Evolutionary conservation across 2,888 invertebrate genomes (phyloP).

Genomic region (Aquatica leii): DNA sequence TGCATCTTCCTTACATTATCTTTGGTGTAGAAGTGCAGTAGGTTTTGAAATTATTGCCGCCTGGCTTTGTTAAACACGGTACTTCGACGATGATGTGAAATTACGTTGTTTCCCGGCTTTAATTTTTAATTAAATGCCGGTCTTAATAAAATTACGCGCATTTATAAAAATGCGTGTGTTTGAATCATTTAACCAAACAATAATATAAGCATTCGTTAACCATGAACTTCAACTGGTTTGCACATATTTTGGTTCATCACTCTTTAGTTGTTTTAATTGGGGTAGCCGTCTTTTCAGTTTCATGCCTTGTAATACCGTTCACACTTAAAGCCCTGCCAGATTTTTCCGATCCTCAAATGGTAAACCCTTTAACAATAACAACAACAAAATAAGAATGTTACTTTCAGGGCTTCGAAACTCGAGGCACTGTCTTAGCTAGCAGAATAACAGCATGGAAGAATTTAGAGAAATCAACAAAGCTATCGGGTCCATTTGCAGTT

Average conservation of each 20-base stretch:
- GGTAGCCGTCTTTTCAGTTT: conserved; percentile 69
- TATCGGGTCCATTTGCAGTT: conserved; percentile 73
- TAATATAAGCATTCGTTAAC: conserved; percentile 1
- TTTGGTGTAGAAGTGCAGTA: not conserved
- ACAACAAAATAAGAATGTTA: not conserved
- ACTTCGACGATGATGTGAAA: too few relatives aligned
- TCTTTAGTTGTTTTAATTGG: conserved; percentile 71
- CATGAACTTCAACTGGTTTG: conserved; percentile 66
- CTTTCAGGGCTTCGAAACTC: conserved; percentile 85
- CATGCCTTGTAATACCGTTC: conserved; percentile 73
- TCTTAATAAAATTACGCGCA: too few relatives aligned
- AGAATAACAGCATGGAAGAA: conserved; percentile 87
- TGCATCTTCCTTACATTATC: too few relatives aligned
- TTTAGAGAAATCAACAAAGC: conserved; percentile 76
- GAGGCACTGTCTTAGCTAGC: conserved; percentile 85
- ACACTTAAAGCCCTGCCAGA: conserved; percentile 74
- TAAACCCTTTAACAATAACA: conserved; percentile 55
- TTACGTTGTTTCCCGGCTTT: too few relatives aligned
- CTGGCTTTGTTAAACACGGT: too few relatives aligned
- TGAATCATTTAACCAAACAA: too few relatives aligned
- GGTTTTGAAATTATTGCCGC: not conserved
- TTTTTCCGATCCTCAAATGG: conserved; percentile 87
- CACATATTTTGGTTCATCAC: conserved; percentile 72
- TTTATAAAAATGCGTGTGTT: too few relatives aligned
- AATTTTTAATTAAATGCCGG: too few relatives aligned